Evolutionary conservation across 2,888 invertebrate species (phyloP).

Genomic region (Crioceris asparagi): DNA sequence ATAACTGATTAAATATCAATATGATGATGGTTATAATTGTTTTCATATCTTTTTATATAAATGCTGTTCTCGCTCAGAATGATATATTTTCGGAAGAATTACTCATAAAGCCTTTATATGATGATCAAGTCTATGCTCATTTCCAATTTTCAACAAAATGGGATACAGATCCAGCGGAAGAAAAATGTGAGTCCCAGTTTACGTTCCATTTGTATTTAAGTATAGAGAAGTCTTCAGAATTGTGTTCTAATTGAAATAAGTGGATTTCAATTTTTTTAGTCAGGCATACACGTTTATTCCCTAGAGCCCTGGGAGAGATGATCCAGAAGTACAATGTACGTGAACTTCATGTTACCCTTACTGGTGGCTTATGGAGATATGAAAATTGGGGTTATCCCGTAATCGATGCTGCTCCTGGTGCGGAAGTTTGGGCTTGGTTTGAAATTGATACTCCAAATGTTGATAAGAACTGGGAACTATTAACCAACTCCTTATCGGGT

Average conservation of each 20-base stretch:
- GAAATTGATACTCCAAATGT: slow-evolving; percentile 54
- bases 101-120: slow-evolving; percentile 71
- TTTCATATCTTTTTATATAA: no score
- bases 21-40: no score
- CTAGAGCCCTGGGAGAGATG: slow-evolving; percentile 81
- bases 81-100: slow-evolving; percentile 84
- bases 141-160: slow-evolving; percentile 86
- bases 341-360: slow-evolving; percentile 84
- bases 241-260: no score
- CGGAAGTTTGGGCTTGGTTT: slow-evolving; percentile 93
- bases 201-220: no score
- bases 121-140: slow-evolving; percentile 76
- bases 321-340: slow-evolving; percentile 72
- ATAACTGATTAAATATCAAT: no score
- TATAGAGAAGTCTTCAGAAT: no score
- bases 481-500: slow-evolving; percentile 87
- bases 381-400: slow-evolving; percentile 92
- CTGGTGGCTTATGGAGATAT: slow-evolving; percentile 90
- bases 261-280: slow-evolving; percentile 40
- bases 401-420: slow-evolving; percentile 82
- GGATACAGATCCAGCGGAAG: slow-evolving; percentile 44
- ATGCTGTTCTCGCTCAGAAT: no score
- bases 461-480: slow-evolving; percentile 75
- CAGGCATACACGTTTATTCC: slow-evolving; percentile 77
- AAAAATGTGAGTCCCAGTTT: slow-evolving; percentile 60